Evolutionary conservation across 2,888 invertebrate species (phyloP), one percentile per base, ranked within the genome.

Genomic region (Prostheceraeus crozeri): DNA sequence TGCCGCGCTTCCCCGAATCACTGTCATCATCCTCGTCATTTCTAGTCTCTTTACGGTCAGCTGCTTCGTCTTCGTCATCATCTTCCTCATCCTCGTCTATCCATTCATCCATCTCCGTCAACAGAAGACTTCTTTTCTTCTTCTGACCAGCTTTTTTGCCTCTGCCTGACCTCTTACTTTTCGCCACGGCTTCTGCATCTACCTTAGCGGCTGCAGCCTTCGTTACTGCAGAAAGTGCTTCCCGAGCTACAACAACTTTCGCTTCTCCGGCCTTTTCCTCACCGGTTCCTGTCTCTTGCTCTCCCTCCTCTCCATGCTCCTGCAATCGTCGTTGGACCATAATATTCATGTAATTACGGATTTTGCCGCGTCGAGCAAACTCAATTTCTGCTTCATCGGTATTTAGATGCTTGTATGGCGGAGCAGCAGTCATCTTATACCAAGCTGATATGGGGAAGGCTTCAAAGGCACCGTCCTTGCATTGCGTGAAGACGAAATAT

Each of bases 341-440:
- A 61, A 94, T 81, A 1, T 88, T 86, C 76, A 94, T 98, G 75
- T 85, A 89, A 78, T 98, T 98, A 79, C 94, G 83, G 55, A 90
- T 88, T 72, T 90, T 91, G 77, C 93, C 90, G 35, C 96, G 83
- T 71, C 91, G 85, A 74, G 85, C 88, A 76, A 93, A 99, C 73
- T 94, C 90, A 70, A 90, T 86, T 72, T 99, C 98, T 0, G 98
- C 98, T 77, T 99, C 96, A 76, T 99, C 98, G 0, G 89, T 89
- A 8, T 90, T 90, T 11, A 99, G 79, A 1, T 91, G 84, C 76
- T 94, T 94, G 75, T 96, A 94, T 54, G 85, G 81, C 68, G 87
- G 86, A 59, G 87, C 84, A 0, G 89, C 87, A 69, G 86, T 85
- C 75, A 90, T 91, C 72, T 89, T 89, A 75, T 89, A 89, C 93